A percentile compares a stretch with the other conserved stretches of the same genome.
Evolutionary conservation across 64 coral and sea anemone genomes (phyloP).

Genomic region (Stylophora pistillata): DNA sequence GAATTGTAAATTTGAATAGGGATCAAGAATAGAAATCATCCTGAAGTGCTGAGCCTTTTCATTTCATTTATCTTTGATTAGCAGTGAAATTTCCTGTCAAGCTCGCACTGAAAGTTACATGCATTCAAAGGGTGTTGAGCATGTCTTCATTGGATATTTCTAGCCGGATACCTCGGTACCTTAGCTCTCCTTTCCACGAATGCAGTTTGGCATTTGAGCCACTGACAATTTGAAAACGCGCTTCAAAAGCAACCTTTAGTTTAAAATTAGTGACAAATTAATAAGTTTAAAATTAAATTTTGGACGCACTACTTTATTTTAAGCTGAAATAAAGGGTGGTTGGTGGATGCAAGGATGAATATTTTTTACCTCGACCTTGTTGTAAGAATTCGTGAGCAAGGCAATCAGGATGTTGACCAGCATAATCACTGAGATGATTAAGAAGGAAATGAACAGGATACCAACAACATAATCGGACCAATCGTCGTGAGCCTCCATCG

Average conservation of each 20-base stretch:
- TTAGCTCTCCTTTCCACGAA: too few relatives aligned
- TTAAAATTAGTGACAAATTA: too few relatives aligned
- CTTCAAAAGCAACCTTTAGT: too few relatives aligned
- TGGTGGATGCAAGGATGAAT: neutral
- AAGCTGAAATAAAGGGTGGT: neutral
- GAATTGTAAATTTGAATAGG: neutral
- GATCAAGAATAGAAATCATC: neutral
- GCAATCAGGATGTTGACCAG: slow-evolving; percentile 57
- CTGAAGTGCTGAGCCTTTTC: neutral
- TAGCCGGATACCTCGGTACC: too few relatives aligned
- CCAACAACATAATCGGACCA: slow-evolving; percentile 7
- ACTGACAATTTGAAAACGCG: too few relatives aligned
- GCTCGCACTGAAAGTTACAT: too few relatives aligned
- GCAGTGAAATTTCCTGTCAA: too few relatives aligned
- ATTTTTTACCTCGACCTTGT: slow-evolving; percentile 49
- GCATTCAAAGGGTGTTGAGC: too few relatives aligned
- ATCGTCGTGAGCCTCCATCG: neutral
- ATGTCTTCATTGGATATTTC: too few relatives aligned
- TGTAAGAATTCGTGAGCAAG: slow-evolving; percentile 54
- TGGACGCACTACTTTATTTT: neutral
- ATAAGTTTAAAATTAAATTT: too few relatives aligned
- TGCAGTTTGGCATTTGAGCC: too few relatives aligned
- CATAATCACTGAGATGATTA: slow-evolving; percentile 54
- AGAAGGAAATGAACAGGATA: slow-evolving; percentile 22
- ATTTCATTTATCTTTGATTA: too few relatives aligned